Evolutionary conservation across 2,888 invertebrate species (phyloP), one percentile per base, ranked within the genome.

Genomic region (Drosophila vallismaia): DNA sequence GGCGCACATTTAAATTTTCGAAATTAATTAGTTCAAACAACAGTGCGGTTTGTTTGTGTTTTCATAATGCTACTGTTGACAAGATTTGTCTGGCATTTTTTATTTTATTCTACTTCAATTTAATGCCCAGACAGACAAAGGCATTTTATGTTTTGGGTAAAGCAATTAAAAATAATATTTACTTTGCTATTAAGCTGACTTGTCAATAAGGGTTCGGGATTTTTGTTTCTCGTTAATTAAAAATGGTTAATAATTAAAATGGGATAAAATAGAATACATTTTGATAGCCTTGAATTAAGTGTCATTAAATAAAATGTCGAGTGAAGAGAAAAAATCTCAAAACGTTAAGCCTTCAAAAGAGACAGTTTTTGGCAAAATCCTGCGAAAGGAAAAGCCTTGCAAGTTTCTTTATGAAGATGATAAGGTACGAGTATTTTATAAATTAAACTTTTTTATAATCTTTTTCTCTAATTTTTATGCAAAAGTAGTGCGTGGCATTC

Each of bases 11-110:
- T 71, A 79, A 70, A 79, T 75, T 79, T 82, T 51, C 52, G 75
- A 79, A 83, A 84, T 82, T 84, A 84, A 83, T 83, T 83, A 82
- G 76, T 67, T 52, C 70, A 75, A 79, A 83, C 79, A 83, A 82
- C 42, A 24, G 70, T 68, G 82, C 52, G 82, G 84, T 71, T 75
- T 72, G 69, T 63, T 79, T 84, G 69, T 76, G 70, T 68, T 75
- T 76, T 75, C 71, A 73, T 58, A 78, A 70, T 71, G 62, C 64
- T 14, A 19, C 54, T 44, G 62, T 59, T 75, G 31, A 36, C 67
- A 60, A 55, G 48, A 51, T 45, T 33, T 14, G 40, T 44, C 14
- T 29, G 31, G 45, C 26, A n/a, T n/a, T 26, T 45, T 26, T 10
- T 9, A 9, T 24, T 46, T 8, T 12, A 5, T 46, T 49, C 42